phyloP scores from a whole-genome alignment of 30 jellyfish, hydroid and myxozoan genomes.

The Pelagia noctiluca region DNA sequence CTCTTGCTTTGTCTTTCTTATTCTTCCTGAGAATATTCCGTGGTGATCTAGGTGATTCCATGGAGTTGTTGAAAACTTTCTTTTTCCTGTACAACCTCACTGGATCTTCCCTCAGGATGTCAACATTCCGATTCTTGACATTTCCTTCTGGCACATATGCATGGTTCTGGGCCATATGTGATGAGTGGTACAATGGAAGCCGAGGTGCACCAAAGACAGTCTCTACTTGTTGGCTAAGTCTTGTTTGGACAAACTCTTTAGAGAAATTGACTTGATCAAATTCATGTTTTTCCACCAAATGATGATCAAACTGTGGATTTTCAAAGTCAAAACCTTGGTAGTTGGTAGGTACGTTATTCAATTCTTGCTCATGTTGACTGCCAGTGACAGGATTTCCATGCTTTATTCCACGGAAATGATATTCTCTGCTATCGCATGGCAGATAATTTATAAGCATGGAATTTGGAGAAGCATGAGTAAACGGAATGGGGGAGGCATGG shows the following conservation, averaged over 20 bases:
- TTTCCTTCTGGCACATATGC: no score
- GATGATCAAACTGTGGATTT: slow-evolving; percentile 56
- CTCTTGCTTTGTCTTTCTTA: background rate
- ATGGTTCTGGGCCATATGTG: no score
- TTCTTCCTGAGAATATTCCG: background rate
- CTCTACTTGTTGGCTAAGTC: slow-evolving; percentile 35
- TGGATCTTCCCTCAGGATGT: no score
- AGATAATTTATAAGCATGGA: no score
- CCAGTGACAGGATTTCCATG: no score
- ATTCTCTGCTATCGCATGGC: no score
- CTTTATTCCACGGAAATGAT: background rate
- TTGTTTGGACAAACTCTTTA: slow-evolving; percentile 32
- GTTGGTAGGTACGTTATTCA: no score
- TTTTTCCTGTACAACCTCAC: slow-evolving; percentile 46
- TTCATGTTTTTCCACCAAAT: background rate
- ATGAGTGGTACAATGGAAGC: background rate
- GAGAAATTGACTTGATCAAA: slow-evolving; percentile 53
- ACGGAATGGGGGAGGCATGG: no score
- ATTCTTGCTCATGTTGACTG: no score
- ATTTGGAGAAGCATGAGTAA: no score
- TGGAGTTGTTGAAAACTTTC: slow-evolving; percentile 14
- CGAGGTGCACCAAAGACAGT: background rate
- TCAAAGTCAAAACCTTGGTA: slow-evolving; percentile 60
- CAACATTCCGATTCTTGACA: no score
- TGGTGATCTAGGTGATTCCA: slow-evolving; percentile 60